Evolutionary conservation across 2,797 vertebrate species (phyloP).

Genomic region (Hydrocynus forskahlii): DNA sequence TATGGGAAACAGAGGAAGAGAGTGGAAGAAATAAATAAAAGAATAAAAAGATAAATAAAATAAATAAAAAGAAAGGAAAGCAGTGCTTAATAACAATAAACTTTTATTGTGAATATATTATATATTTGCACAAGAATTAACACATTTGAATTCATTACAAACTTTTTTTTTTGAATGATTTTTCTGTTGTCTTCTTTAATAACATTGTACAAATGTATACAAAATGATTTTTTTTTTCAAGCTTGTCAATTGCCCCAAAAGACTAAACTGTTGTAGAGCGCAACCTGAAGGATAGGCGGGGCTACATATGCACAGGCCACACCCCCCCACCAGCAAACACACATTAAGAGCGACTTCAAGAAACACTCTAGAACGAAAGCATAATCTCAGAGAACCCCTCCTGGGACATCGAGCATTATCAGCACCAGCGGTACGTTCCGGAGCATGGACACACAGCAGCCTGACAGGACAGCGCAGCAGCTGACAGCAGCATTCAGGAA

Average conservation of each 20-base stretch:
- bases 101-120: conserved; percentile 99
- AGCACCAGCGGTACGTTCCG: conserved; percentile 61
- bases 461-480: conserved; percentile 54
- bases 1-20: too few species aligned
- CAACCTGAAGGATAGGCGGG: conserved; percentile 78
- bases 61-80: conserved; percentile 9
- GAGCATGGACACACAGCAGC: conserved; percentile 69
- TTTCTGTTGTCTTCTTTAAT: conserved; percentile 81
- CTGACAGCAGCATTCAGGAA: conserved; percentile 53
- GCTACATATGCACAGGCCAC: conserved; percentile 70
- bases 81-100: conserved; percentile 85
- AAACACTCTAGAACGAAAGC: conserved; percentile 79
- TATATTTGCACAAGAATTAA: conserved; percentile 94
- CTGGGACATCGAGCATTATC: conserved; percentile 65
- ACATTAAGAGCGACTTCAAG: conserved; percentile 81
- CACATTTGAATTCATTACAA: conserved; percentile 94
- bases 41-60: neutral
- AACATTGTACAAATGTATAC: conserved; percentile 99
- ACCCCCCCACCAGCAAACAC: conserved; percentile 77
- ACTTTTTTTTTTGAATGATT: conserved; percentile 74
- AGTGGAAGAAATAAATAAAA: too few species aligned
- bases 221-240: conserved; percentile 86
- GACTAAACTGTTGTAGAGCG: conserved; percentile 90
- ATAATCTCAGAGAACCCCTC: conserved; percentile 70
- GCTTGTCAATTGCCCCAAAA: conserved; percentile 92